A percentile compares a stretch with the other conserved stretches of the same genome.
Evolutionary conservation across 2,113 vertebrate genomes (phyloP).

Genomic region (Dasyornis broadbenti): DNA sequence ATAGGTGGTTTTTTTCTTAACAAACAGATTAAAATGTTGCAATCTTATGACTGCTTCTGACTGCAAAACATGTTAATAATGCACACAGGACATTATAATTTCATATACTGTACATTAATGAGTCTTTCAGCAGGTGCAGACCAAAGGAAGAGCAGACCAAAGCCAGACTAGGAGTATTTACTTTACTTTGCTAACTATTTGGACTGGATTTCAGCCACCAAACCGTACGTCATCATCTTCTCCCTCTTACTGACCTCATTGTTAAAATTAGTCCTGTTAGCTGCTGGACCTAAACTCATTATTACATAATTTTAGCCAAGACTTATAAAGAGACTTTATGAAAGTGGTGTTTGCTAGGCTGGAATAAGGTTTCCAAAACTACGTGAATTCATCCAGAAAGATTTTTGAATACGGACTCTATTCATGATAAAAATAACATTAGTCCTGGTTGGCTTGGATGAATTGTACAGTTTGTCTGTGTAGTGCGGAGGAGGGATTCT

Average conservation of each 20-base stretch:
- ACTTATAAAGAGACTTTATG: constrained; percentile 14
- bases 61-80: neutral
- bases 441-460: neutral
- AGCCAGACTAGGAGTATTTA: constrained; percentile 33
- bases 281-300: neutral
- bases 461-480: neutral
- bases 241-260: constrained; percentile 23
- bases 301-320: constrained; percentile 43
- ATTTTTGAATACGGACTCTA: neutral
- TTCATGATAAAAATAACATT: neutral
- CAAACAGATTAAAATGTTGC: neutral
- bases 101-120: neutral
- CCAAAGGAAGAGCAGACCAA: neutral
- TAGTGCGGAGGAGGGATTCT: neutral
- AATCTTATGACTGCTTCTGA: neutral
- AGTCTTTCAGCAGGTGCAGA: constrained; percentile 44
- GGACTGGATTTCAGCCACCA: constrained; percentile 28
- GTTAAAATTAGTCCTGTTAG: neutral
- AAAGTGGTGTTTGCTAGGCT: constrained; percentile 10
- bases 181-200: constrained; percentile 21
- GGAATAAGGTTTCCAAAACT: neutral
- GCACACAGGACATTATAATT: neutral
- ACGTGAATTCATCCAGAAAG: constrained; percentile 26
- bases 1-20: neutral
- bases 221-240: neutral